Evolutionary conservation across 2,797 vertebrate species (phyloP).

Genomic region (Halcyon smyrnensis): DNA sequence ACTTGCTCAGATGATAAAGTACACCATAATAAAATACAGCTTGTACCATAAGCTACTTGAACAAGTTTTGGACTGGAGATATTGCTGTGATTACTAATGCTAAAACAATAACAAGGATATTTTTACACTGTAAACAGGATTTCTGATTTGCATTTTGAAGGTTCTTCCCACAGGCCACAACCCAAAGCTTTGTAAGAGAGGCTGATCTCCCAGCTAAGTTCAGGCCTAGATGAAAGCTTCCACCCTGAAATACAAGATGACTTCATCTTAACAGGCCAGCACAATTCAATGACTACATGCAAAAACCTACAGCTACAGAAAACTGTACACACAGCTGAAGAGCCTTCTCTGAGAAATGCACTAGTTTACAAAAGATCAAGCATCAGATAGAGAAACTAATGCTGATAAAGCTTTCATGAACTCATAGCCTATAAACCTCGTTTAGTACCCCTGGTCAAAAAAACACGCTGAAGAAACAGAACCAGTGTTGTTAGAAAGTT

Average conservation of each 20-base stretch:
- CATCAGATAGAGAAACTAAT: neutral
- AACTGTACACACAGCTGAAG: neutral
- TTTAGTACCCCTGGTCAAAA: neutral
- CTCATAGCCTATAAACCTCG: neutral
- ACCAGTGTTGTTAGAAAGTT: neutral
- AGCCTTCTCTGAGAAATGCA: neutral
- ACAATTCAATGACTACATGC: neutral
- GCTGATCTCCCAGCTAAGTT: neutral
- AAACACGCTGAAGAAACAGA: neutral
- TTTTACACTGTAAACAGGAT: neutral
- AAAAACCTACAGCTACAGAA: slow-evolving; percentile 3
- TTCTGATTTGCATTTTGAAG: neutral
- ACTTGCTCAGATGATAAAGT: neutral
- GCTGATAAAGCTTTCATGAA: neutral
- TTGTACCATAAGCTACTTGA: neutral
- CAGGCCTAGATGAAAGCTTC: slow-evolving; percentile 37
- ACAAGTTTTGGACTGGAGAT: neutral
- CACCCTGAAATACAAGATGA: slow-evolving; percentile 25
- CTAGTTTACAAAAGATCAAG: neutral
- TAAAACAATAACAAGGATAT: neutral
- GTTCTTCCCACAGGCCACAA: neutral
- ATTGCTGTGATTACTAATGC: neutral
- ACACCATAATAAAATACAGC: neutral
- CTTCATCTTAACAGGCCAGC: slow-evolving; percentile 40
- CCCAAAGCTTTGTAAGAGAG: neutral